These are phyloP conservation scores for Clarias laeviceps DNA, from an alignment of 2,797 vertebrate genomes.

Conservation along the genomic window DNA sequence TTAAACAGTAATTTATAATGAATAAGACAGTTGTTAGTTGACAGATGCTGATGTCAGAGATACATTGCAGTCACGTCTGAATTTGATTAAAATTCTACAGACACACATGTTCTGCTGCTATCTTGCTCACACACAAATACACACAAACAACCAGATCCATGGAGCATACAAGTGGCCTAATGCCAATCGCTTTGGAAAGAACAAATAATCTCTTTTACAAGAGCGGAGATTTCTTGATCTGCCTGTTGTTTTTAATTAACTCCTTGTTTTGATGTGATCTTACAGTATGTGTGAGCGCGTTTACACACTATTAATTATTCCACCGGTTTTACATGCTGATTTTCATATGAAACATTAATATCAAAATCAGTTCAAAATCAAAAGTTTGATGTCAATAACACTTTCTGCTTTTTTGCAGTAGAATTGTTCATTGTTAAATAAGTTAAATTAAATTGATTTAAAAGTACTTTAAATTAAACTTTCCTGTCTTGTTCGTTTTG, in stretches of 20 bases:
- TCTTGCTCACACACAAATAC: conserved; percentile 13
- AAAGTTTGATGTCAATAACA: neutral
- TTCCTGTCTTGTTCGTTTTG: neutral
- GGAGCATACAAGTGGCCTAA: conserved; percentile 1
- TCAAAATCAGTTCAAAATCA: neutral
- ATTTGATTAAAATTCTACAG: conserved; percentile 22
- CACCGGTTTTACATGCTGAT: neutral
- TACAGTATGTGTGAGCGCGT: neutral
- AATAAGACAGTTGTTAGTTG: conserved; percentile 10
- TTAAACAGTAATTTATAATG: conserved; percentile 20
- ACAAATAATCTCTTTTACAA: conserved; percentile 10
- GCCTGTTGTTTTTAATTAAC: conserved; percentile 63
- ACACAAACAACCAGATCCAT: conserved; percentile 5
- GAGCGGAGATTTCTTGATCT: neutral
- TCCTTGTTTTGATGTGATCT: conserved; percentile 60
- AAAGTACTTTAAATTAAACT: too few species aligned
- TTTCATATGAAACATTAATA: neutral
- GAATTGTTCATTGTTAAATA: too few species aligned
- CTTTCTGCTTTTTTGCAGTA: too few species aligned
- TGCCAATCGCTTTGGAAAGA: conserved; percentile 11
- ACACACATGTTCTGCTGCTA: neutral
- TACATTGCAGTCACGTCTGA: conserved; percentile 1
- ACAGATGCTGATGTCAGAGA: conserved; percentile 11
- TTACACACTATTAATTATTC: neutral
- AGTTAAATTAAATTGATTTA: too few species aligned